A percentile compares a stretch with the other conserved stretches of the same genome.
Evolutionary conservation across 2,797 vertebrate species (phyloP).

Genomic region (Pipistrellus nathusii): DNA sequence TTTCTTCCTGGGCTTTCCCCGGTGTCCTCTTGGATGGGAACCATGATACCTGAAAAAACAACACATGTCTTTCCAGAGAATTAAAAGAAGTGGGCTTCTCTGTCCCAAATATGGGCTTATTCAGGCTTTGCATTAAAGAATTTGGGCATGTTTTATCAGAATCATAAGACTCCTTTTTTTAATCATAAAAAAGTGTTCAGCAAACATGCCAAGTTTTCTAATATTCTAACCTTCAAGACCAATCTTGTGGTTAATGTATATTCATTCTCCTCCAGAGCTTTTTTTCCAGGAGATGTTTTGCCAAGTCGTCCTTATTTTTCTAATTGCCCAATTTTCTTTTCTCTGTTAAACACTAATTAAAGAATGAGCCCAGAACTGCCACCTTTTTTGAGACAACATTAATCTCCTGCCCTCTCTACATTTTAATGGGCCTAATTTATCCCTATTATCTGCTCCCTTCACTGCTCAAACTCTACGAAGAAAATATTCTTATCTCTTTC

Average conservation of each 20-base stretch:
- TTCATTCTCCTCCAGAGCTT: conserved; percentile 45
- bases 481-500: conserved; percentile 42
- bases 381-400: conserved; percentile 78
- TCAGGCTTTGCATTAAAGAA: background rate
- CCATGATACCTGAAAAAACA: background rate
- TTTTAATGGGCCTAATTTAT: conserved; percentile 82
- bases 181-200: conserved; percentile 43
- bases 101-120: background rate
- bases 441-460: conserved; percentile 76
- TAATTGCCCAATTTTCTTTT: conserved; percentile 82
- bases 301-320: conserved; percentile 64
- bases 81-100: background rate
- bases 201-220: conserved; percentile 53
- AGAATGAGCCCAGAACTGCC: conserved; percentile 71
- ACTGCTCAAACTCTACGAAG: background rate
- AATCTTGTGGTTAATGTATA: conserved; percentile 3
- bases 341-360: conserved; percentile 82
- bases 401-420: conserved; percentile 76
- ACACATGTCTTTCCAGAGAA: background rate
- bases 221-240: background rate
- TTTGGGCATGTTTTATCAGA: conserved; percentile 46
- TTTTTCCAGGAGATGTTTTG: conserved; percentile 63
- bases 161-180: conserved; percentile 18
- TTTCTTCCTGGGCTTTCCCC: background rate
- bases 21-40: background rate